A percentile compares a stretch with the other conserved stretches of the same genome.
These are phyloP conservation scores for Mesochorus sp. DNA, from an alignment of 2,888 invertebrate genomes.

Conservation along the genomic window DNA sequence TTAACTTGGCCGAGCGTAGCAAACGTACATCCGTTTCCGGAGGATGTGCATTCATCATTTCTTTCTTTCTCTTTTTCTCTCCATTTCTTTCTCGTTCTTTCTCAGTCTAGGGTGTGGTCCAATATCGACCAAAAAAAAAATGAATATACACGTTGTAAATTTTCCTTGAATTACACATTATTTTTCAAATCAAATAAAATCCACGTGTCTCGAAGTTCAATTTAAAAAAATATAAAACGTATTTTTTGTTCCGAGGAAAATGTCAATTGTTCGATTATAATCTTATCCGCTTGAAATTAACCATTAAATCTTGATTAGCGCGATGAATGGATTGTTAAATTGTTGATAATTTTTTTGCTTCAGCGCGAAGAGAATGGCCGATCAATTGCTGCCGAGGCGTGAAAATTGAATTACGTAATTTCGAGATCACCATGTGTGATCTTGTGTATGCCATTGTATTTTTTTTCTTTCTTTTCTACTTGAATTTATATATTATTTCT, in stretches of 20 bases:
- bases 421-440: background rate
- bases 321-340: background rate
- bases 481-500: too few species aligned
- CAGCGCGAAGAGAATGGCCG: background rate
- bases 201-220: background rate
- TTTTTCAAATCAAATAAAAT: background rate
- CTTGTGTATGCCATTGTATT: background rate
- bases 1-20: constrained; percentile 76
- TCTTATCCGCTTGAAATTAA: too few species aligned
- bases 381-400: constrained; percentile 1
- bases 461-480: background rate
- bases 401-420: constrained; percentile 1
- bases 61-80: constrained; percentile 41
- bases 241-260: too few species aligned
- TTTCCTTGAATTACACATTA: background rate
- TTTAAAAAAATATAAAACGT: background rate
- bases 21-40: constrained; percentile 78
- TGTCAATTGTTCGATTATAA: too few species aligned
- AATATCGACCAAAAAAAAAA: constrained; percentile 2
- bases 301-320: constrained; percentile 1
- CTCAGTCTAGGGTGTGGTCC: background rate
- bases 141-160: background rate
- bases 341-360: background rate
- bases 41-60: constrained; percentile 76
- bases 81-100: background rate